Evolutionary conservation across 2,797 vertebrate genomes (phyloP).

Genomic region (Poliocrania exsul): DNA sequence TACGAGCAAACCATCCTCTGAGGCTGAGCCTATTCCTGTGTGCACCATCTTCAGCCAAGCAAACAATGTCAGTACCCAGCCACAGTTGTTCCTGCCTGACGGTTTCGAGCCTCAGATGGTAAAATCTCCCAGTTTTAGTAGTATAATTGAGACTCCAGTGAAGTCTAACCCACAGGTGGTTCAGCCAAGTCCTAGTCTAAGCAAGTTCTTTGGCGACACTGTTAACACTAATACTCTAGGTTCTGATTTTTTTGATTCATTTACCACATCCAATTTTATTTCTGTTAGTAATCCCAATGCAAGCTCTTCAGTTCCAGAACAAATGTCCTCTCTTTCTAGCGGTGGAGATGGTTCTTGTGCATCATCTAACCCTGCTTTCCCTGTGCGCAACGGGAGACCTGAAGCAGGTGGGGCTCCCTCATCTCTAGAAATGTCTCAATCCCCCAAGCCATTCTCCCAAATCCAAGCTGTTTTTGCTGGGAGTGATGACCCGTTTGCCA

Average conservation of each 20-base stretch:
- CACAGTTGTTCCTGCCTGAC: conserved; percentile 81
- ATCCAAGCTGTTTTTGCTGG: conserved; percentile 92
- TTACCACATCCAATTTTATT: conserved; percentile 91
- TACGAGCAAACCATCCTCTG: conserved; percentile 37
- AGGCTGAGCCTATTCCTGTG: conserved; percentile 83
- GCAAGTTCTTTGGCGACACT: conserved; percentile 93
- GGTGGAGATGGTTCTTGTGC: conserved; percentile 13
- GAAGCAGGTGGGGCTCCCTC: conserved; percentile 52
- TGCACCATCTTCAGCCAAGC: conserved; percentile 95
- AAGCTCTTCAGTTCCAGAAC: conserved; percentile 77
- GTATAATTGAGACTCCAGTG: conserved; percentile 79
- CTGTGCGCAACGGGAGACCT: conserved; percentile 53
- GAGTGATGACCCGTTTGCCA: conserved; percentile 92
- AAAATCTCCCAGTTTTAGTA: conserved; percentile 93
- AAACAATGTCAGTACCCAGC: conserved; percentile 71
- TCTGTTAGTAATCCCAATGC: conserved; percentile 95
- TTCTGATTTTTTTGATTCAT: conserved; percentile 96
- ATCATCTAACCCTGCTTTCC: conserved; percentile 64
- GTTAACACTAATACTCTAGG: conserved; percentile 83
- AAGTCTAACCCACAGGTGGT: conserved; percentile 85
- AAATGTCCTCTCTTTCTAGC: conserved; percentile 76
- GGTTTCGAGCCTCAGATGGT: conserved; percentile 96
- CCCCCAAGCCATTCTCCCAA: conserved; percentile 85
- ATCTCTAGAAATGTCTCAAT: conserved; percentile 69
- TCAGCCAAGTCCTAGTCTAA: conserved; percentile 96